phyloP scores from a whole-genome alignment of 2,797 vertebrate species.

The Mionectes olivaceus region DNA sequence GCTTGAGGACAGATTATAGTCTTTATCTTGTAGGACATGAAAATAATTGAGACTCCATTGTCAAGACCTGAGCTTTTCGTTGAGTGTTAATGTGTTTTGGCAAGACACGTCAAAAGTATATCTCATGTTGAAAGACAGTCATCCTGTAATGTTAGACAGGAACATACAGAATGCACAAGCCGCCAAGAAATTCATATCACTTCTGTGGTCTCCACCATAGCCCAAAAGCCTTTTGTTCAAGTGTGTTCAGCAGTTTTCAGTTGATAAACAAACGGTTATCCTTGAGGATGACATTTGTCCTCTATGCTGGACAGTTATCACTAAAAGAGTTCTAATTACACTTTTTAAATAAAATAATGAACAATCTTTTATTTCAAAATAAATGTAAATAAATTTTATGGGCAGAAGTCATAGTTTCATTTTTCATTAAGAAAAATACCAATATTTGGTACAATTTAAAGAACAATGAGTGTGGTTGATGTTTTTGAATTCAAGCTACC shows the following conservation, averaged over 20 bases:
- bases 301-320: background rate
- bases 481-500: background rate
- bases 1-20: slow-evolving; percentile 56
- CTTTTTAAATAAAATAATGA: background rate
- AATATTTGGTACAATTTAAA: background rate
- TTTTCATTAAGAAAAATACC: background rate
- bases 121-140: background rate
- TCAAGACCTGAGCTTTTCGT: slow-evolving; percentile 14
- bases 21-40: slow-evolving; percentile 17
- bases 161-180: background rate
- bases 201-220: background rate
- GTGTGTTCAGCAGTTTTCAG: background rate
- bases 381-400: background rate
- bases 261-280: background rate
- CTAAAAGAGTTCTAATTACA: background rate
- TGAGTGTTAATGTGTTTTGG: background rate
- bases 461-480: accelerated
- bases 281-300: background rate
- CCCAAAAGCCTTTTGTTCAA: background rate
- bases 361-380: background rate
- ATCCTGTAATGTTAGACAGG: background rate
- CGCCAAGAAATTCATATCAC: background rate
- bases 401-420: background rate
- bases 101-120: slow-evolving; percentile 12
- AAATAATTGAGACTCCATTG: slow-evolving; percentile 57